Evolutionary conservation across 2,888 invertebrate genomes (phyloP).

Genomic region (Callosobruchus maculatus): DNA sequence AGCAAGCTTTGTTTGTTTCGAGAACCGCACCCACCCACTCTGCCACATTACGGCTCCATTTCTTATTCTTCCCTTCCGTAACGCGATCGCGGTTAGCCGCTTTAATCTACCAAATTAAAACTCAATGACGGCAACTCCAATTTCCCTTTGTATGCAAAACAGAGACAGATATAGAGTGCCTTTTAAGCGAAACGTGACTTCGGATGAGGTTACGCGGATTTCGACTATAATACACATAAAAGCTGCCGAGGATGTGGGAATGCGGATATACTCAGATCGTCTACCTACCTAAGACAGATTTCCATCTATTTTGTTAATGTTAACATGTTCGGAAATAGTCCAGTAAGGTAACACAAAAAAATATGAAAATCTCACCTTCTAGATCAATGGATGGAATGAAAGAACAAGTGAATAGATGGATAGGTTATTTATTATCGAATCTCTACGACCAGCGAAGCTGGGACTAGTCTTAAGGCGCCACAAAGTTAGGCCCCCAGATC

Average conservation of each 20-base stretch:
- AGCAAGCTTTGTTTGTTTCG: background rate
- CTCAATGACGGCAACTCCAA: background rate
- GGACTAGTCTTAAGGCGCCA: no score
- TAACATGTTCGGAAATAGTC: no score
- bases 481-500: no score
- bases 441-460: no score
- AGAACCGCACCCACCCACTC: background rate
- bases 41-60: background rate
- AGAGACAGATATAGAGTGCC: background rate
- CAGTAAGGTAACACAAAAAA: no score
- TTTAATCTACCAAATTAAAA: background rate
- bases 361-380: no score
- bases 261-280: background rate
- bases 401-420: no score
- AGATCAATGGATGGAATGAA: no score
- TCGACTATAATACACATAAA: background rate
- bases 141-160: background rate
- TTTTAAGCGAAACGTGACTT: background rate
- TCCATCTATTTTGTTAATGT: no score
- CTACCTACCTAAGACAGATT: background rate
- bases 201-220: background rate
- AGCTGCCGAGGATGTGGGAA: background rate
- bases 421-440: no score
- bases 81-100: background rate
- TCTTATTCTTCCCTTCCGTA: background rate